Percentiles rank a stretch among this genome's conserved stretches.
These are phyloP conservation scores for Rhingia campestris DNA, from an alignment of 2,888 invertebrate species.

Conservation along the genomic window DNA sequence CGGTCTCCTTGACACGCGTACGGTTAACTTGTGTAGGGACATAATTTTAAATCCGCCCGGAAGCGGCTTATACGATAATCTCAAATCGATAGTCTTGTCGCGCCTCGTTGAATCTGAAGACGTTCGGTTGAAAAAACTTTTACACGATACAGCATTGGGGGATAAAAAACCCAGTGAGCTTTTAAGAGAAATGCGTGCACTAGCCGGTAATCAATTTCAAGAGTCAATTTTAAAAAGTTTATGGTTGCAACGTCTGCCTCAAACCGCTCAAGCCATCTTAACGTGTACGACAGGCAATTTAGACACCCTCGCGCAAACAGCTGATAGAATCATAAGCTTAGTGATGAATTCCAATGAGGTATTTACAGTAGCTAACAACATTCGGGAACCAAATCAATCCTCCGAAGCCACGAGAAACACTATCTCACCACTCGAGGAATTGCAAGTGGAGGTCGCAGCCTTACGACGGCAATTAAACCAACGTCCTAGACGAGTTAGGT, in stretches of 20 bases:
- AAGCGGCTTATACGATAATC: too few relatives aligned
- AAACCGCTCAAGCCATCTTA: constrained; percentile 1
- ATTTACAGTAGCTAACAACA: too few relatives aligned
- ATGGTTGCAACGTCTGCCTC: constrained; percentile 6
- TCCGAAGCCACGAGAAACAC: background rate
- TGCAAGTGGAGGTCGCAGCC: background rate
- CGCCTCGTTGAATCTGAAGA: constrained; percentile 10
- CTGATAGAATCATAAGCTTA: background rate
- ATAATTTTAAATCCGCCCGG: too few relatives aligned
- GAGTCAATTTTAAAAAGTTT: constrained; percentile 12
- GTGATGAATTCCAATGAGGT: too few relatives aligned
- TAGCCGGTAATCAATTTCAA: constrained; percentile 12
- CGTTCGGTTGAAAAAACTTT: background rate
- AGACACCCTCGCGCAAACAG: background rate
- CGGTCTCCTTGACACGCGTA: too few relatives aligned
- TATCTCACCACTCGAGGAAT: background rate
- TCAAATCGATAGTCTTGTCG: background rate
- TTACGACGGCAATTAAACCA: background rate
- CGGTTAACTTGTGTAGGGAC: too few relatives aligned
- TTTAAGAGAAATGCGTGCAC: constrained; percentile 9
- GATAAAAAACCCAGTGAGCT: constrained; percentile 7
- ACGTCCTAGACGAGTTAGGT: background rate
- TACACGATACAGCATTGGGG: background rate
- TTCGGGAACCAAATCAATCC: too few relatives aligned
- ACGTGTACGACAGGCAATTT: background rate